Conservation (phyloP, 2,113 vertebrate genomes). For the Danionella cerebrum region DNA sequence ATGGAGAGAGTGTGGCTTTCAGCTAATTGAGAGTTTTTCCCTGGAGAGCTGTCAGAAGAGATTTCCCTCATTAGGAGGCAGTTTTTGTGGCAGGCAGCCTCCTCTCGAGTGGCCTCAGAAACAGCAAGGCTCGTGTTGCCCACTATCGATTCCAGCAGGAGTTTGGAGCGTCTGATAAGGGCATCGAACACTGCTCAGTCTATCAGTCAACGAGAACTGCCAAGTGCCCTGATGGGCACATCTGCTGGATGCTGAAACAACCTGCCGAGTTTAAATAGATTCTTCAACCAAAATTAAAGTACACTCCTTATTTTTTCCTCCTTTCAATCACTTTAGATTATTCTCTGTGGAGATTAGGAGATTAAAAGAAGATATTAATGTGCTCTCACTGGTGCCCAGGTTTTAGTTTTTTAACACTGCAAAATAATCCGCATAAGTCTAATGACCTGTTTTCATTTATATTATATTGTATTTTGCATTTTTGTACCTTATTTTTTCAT, state of each 20-base stretch:
- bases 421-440: too few relatives aligned
- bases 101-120: slow-evolving; percentile 15
- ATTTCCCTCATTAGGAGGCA: slow-evolving; percentile 42
- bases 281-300: too few relatives aligned
- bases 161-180: slow-evolving; percentile 25
- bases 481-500: too few relatives aligned
- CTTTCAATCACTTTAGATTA: too few relatives aligned
- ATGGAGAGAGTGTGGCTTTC: slow-evolving; percentile 30
- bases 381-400: too few relatives aligned
- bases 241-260: neutral
- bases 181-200: slow-evolving; percentile 20
- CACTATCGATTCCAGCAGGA: slow-evolving; percentile 31
- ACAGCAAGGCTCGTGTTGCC: slow-evolving; percentile 4
- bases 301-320: too few relatives aligned
- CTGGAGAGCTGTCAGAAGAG: slow-evolving; percentile 30
- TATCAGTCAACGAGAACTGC: slow-evolving; percentile 23
- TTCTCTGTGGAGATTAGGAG: too few relatives aligned
- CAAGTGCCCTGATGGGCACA: neutral
- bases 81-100: slow-evolving; percentile 26
- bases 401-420: too few relatives aligned
- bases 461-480: too few relatives aligned
- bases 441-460: too few relatives aligned
- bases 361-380: too few relatives aligned
- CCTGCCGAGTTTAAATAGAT: neutral
- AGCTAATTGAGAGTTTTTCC: slow-evolving; percentile 43